Evolutionary conservation across 1,140 invertebrate species (phyloP).

Genomic region (Popillia japonica): DNA sequence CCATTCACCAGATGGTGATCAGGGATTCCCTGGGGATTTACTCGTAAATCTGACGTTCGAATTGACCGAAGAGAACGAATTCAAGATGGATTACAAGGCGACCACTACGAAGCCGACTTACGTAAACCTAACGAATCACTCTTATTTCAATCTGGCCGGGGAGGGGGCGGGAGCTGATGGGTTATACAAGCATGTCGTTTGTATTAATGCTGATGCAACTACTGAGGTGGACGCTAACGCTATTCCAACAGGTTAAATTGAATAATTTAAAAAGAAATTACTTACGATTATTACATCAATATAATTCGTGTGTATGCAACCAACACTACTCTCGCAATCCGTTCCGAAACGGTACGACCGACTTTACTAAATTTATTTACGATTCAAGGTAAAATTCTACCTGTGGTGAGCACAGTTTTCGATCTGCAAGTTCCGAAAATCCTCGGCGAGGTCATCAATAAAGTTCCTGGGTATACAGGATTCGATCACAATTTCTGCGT

Average conservation of each 20-base stretch:
- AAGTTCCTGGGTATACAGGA: slow-evolving; percentile 63
- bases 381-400: slow-evolving; percentile 52
- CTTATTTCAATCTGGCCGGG: slow-evolving; percentile 93
- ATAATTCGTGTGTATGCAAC: too few species aligned
- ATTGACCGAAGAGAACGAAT: slow-evolving; percentile 74
- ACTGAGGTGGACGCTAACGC: slow-evolving; percentile 76
- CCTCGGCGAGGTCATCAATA: slow-evolving; percentile 63
- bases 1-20: slow-evolving; percentile 74
- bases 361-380: too few species aligned
- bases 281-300: too few species aligned
- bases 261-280: too few species aligned
- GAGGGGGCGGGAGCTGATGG: slow-evolving; percentile 68
- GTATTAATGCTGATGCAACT: slow-evolving; percentile 79
- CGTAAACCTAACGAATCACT: slow-evolving; percentile 92
- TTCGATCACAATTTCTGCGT: slow-evolving; percentile 80
- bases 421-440: slow-evolving; percentile 72
- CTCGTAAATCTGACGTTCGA: slow-evolving; percentile 74
- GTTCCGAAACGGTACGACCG: too few species aligned
- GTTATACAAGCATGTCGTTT: slow-evolving; percentile 77
- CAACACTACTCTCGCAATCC: too few species aligned
- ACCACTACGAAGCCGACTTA: slow-evolving; percentile 80
- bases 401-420: slow-evolving; percentile 53
- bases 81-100: slow-evolving; percentile 78
- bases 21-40: slow-evolving; percentile 86
- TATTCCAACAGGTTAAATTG: slow-evolving; percentile 81